Conservation (phyloP, 2,797 vertebrate species). For the Gobio occitaniae region DNA sequence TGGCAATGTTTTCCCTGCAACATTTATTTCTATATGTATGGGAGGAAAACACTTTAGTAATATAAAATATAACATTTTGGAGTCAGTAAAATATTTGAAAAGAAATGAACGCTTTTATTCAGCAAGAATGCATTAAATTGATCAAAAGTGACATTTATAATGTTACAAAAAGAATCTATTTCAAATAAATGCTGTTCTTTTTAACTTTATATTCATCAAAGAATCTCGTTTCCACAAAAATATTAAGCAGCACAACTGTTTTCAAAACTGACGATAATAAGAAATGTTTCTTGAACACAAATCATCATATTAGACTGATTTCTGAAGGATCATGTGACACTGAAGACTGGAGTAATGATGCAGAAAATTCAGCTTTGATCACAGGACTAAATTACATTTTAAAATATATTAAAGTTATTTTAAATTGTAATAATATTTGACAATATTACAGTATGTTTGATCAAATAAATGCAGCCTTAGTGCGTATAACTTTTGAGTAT, state of each 20-base stretch:
- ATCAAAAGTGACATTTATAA: neutral
- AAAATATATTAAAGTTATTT: neutral
- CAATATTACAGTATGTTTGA: neutral
- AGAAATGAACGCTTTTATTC: neutral
- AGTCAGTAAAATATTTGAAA: neutral
- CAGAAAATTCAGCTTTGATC: too few relatives aligned
- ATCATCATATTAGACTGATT: too few relatives aligned
- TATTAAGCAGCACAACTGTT: neutral
- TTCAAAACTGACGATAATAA: neutral
- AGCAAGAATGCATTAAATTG: neutral
- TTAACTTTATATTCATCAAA: neutral
- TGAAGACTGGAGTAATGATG: too few relatives aligned
- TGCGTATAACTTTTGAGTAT: neutral
- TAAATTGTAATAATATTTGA: neutral
- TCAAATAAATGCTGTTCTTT: neutral
- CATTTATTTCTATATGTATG: neutral
- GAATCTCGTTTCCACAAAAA: neutral
- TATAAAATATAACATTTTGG: neutral
- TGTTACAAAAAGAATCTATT: neutral
- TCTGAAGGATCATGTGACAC: too few relatives aligned
- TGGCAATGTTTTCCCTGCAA: neutral
- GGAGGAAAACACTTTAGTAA: neutral
- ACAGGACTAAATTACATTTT: neutral
- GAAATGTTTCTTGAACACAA: neutral
- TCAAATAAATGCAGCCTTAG: neutral